A percentile compares a stretch with the other conserved stretches of the same genome.
These are phyloP conservation scores for Heliangelus exortis DNA, from an alignment of 2,797 vertebrate species.

Conservation along the genomic window DNA sequence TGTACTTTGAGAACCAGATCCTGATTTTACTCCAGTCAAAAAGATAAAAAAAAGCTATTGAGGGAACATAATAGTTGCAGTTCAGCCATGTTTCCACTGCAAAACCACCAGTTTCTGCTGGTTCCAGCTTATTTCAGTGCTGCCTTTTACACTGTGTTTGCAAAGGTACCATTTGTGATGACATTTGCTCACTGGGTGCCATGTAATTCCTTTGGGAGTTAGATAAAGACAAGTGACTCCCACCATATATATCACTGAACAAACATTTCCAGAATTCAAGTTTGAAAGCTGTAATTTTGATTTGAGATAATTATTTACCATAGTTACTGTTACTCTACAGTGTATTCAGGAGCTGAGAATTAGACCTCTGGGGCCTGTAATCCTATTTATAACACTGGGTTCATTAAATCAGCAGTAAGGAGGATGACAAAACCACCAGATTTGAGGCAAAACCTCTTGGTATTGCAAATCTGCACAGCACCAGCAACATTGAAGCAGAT, in stretches of 20 bases:
- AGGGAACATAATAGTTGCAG: neutral
- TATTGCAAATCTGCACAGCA: neutral
- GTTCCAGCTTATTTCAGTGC: neutral
- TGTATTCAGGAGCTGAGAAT: slow-evolving; percentile 43
- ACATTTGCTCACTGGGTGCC: neutral
- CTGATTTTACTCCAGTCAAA: neutral
- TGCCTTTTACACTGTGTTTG: neutral
- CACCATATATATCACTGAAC: neutral
- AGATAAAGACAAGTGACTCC: neutral
- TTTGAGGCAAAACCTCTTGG: neutral
- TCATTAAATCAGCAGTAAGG: slow-evolving; percentile 55
- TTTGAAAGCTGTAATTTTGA: slow-evolving; percentile 43
- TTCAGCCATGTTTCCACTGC: neutral
- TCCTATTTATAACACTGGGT: slow-evolving; percentile 42
- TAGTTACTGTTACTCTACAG: slow-evolving; percentile 44
- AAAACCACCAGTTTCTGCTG: neutral
- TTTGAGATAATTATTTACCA: slow-evolving; percentile 60
- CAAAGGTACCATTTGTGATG: neutral
- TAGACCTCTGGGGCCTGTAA: slow-evolving; percentile 51
- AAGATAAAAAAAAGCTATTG: neutral
- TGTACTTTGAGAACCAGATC: neutral
- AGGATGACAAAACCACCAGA: slow-evolving; percentile 43
- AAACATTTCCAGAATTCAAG: neutral
- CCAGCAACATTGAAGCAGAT: neutral
- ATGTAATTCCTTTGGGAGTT: neutral